Base-by-base conservation (phyloP, 2,797 vertebrate species). In the Poecilia wingei region DNA sequence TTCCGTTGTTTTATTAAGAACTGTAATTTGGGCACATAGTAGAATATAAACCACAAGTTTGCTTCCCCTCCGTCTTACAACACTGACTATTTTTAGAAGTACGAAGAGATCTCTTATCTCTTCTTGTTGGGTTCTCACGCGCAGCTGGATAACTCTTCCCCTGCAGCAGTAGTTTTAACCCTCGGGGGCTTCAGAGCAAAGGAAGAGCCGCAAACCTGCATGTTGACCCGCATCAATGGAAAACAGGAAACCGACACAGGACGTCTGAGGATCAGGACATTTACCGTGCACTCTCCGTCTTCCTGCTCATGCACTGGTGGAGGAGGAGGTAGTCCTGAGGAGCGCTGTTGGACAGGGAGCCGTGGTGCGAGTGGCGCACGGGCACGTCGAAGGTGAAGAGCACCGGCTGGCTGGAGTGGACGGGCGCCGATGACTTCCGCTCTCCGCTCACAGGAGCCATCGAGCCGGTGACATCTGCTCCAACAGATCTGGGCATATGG, bases 291-390 rank as follows among this genome's bases (percentile, higher is more conserved):
- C 96, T 98, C 91, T 99, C 98, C 0, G 97, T 96, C 92, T 97
- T 98, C 88, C 97, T 97, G 96, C 98, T 99, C 95, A 99, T 97
- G 91, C 98, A 99, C 91, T 99, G 98, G 93, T 99, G 98, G 74
- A 99, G 96, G 82, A 99, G 97, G 93, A 99, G 97, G 94, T 99
- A 99, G 93, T 99, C 98, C 95, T 99, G 98, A 28, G 98, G 98
- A 0, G 97, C 98, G 2, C 98, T 99, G 95, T 98, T 97, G 25
- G 98, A 98, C 92, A 99, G 92, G 53, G 95, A 84, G 94, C 92
- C 70, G 88, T 96, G 97, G 94, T 97, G 97, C 79, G 95, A 82
- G 72, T 97, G 88, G 82, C 95, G 94, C 9, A 95, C 91, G 1
- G 97, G 96, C 0, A 97, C 95, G 72, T 99, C 98, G 0, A 99